Evolutionary conservation across 2,797 vertebrate genomes (phyloP).

Genomic region (Pangasius mekongensis): DNA sequence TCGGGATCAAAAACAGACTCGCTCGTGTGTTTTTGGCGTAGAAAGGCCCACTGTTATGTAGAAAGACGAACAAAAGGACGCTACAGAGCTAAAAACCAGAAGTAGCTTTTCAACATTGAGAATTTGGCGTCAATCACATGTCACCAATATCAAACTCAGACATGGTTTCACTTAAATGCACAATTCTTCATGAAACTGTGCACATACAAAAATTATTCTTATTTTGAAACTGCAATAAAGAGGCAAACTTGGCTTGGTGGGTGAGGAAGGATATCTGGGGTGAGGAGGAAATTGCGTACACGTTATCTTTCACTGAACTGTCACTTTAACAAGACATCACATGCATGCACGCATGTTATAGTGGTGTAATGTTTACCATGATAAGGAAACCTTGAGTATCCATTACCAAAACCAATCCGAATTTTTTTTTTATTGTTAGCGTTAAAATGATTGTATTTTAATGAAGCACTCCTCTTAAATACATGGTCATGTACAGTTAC

Average conservation of each 20-base stretch:
- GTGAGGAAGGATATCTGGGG: no score
- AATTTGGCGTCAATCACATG: no score
- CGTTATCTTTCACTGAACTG: background rate
- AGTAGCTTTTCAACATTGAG: no score
- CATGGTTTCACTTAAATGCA: no score
- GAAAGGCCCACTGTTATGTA: background rate
- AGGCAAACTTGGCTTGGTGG: no score
- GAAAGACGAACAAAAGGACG: background rate
- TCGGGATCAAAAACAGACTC: background rate
- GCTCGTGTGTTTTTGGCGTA: background rate
- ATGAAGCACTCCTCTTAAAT: no score
- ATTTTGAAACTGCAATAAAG: no score
- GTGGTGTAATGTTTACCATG: background rate
- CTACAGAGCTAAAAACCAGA: background rate
- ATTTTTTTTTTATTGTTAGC: background rate
- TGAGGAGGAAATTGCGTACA: background rate
- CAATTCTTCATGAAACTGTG: no score
- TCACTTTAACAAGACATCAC: background rate
- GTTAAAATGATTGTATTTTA: background rate
- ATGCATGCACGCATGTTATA: background rate
- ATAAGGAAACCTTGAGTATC: background rate
- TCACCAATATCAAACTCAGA: no score
- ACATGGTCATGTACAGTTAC: no score
- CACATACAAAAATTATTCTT: no score
- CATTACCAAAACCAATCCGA: background rate